phyloP scores from a whole-genome alignment of 2,113 vertebrate genomes.

The Opisthocomus hoazin region DNA sequence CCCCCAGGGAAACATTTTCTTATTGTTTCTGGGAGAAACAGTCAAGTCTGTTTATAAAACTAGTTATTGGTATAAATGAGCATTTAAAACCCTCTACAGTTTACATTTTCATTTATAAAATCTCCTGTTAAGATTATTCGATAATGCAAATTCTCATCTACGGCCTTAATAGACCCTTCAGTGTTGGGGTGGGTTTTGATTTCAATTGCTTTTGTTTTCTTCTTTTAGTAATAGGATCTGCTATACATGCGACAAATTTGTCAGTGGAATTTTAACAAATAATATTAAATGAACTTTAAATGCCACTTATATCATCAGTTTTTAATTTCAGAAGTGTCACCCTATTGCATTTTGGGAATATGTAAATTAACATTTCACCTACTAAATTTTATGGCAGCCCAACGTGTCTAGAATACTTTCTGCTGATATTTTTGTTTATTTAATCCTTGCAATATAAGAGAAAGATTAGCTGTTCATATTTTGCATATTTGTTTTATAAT shows the following conservation, averaged over 20 bases:
- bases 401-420: constrained; percentile 41
- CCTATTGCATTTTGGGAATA: constrained; percentile 34
- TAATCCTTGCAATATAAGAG: constrained; percentile 34
- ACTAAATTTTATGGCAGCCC: constrained; percentile 18
- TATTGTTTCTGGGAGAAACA: background rate
- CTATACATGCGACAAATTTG: constrained; percentile 8
- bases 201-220: background rate
- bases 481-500: constrained; percentile 29
- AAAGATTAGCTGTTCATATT: constrained; percentile 21
- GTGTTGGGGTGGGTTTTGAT: background rate
- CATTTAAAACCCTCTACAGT: constrained; percentile 7
- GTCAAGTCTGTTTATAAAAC: background rate
- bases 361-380: constrained; percentile 32
- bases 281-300: constrained; percentile 55
- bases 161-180: constrained; percentile 36
- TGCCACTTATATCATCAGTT: constrained; percentile 47
- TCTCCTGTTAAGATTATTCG: constrained; percentile 49
- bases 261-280: constrained; percentile 48
- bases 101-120: constrained; percentile 39
- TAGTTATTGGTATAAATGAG: constrained; percentile 13
- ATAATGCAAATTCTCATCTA: constrained; percentile 47
- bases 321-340: constrained; percentile 61
- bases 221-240: constrained; percentile 31
- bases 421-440: constrained; percentile 39
- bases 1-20: background rate